Evolutionary conservation across 2,113 vertebrate species (phyloP).

Genomic region (Oncorhynchus kisutch): DNA sequence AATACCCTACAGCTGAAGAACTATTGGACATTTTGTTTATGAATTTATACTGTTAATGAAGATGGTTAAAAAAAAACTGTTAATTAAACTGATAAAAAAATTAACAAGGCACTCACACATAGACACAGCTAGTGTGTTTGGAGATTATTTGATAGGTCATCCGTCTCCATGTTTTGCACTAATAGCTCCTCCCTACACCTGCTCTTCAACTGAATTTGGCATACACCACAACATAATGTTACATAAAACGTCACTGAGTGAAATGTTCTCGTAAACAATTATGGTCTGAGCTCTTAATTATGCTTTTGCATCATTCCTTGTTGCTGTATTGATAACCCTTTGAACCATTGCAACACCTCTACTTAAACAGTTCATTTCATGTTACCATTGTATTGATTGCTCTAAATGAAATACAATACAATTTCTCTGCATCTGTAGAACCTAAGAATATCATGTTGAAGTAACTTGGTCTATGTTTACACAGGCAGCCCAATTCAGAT

Average conservation of each 20-base stretch:
- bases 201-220: constrained; percentile 49
- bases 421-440: too few species aligned
- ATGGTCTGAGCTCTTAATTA: constrained; percentile 27
- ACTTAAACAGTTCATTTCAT: too few species aligned
- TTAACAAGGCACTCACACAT: not conserved
- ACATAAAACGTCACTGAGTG: constrained; percentile 17
- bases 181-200: constrained; percentile 47
- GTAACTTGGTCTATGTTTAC: too few species aligned
- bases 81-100: not conserved
- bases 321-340: constrained; percentile 37
- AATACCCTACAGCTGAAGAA: not conserved
- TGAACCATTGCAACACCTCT: too few species aligned
- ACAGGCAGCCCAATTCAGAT: too few species aligned
- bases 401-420: too few species aligned
- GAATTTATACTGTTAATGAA: not conserved
- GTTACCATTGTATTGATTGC: too few species aligned
- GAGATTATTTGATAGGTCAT: constrained; percentile 52
- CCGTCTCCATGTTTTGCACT: constrained; percentile 44
- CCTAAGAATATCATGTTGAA: too few species aligned
- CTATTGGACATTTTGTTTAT: not conserved
- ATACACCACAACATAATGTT: constrained; percentile 4
- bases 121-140: constrained; percentile 5
- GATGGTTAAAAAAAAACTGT: not conserved
- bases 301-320: constrained; percentile 37
- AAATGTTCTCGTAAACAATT: constrained; percentile 28